phyloP scores from a whole-genome alignment of 2,113 vertebrate species.

The Rhea americana region DNA sequence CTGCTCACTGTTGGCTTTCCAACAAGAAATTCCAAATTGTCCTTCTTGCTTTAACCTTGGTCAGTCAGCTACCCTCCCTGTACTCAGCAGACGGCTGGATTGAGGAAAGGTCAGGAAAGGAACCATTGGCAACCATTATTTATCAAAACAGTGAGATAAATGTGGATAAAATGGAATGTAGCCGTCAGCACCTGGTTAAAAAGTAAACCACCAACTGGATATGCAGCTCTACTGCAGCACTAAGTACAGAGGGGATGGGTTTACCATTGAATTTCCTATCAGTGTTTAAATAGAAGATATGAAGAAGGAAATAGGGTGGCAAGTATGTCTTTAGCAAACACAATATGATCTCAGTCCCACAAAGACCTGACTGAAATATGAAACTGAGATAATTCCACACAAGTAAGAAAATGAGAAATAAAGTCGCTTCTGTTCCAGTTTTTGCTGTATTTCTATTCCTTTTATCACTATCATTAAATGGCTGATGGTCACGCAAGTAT shows the following conservation, averaged over 20 bases:
- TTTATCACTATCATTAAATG: not conserved
- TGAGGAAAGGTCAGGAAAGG: not conserved
- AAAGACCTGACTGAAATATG: not conserved
- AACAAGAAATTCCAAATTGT: not conserved
- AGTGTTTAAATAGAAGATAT: not conserved
- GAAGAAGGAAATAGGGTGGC: not conserved
- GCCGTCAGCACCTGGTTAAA: not conserved
- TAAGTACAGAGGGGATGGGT: not conserved
- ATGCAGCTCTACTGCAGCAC: not conserved
- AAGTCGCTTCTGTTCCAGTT: not conserved
- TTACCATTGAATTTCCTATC: not conserved
- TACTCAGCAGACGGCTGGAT: not conserved
- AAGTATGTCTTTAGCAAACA: not conserved
- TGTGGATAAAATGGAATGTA: not conserved
- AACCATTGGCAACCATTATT: not conserved
- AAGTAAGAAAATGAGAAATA: not conserved
- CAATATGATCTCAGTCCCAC: not conserved
- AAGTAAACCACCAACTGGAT: not conserved
- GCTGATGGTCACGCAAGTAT: not conserved
- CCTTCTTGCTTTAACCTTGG: conserved; percentile 6
- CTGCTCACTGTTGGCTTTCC: not conserved
- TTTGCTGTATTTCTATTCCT: not conserved
- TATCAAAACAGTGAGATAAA: not conserved
- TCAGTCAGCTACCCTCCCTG: not conserved
- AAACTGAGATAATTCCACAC: not conserved